Evolutionary conservation across 1,140 invertebrate species (phyloP).

Genomic region (Patella vulgata): DNA sequence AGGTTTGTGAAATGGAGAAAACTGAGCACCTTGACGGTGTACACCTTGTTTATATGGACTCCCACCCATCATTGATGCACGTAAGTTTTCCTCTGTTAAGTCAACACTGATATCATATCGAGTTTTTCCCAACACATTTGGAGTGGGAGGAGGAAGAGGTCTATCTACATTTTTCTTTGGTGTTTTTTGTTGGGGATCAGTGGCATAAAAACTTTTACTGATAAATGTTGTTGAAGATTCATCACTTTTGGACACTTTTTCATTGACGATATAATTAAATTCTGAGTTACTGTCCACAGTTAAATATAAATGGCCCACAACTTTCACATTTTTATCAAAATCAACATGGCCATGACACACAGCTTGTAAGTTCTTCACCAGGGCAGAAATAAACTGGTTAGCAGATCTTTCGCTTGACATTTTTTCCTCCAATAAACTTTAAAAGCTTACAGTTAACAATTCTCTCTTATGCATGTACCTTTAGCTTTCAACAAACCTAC

Average conservation of each 20-base stretch:
- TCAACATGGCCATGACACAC: slow-evolving; percentile 43
- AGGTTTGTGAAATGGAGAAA: no score
- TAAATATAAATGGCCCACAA: slow-evolving; percentile 37
- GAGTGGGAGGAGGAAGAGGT: no score
- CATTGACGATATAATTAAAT: slow-evolving; percentile 37
- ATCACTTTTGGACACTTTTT: slow-evolving; percentile 38
- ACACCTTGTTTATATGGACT: no score
- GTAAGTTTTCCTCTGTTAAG: no score
- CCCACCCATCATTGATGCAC: no score
- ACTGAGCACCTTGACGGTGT: no score
- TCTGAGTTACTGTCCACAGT: slow-evolving; percentile 30
- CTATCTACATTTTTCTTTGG: no score
- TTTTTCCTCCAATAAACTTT: slow-evolving; percentile 9
- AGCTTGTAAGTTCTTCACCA: slow-evolving; percentile 36
- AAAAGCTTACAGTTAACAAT: neutral
- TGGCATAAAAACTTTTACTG: slow-evolving; percentile 37
- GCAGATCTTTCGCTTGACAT: slow-evolving; percentile 31
- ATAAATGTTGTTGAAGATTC: slow-evolving; percentile 35
- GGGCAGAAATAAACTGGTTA: slow-evolving; percentile 30
- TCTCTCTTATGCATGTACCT: no score
- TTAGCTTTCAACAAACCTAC: no score
- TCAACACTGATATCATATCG: no score
- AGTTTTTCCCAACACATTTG: no score
- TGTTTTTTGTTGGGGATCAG: neutral
- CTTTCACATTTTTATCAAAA: slow-evolving; percentile 34